These are phyloP conservation scores for Coelopa pilipes DNA, from an alignment of 2,888 invertebrate genomes.

Conservation along the genomic window DNA sequence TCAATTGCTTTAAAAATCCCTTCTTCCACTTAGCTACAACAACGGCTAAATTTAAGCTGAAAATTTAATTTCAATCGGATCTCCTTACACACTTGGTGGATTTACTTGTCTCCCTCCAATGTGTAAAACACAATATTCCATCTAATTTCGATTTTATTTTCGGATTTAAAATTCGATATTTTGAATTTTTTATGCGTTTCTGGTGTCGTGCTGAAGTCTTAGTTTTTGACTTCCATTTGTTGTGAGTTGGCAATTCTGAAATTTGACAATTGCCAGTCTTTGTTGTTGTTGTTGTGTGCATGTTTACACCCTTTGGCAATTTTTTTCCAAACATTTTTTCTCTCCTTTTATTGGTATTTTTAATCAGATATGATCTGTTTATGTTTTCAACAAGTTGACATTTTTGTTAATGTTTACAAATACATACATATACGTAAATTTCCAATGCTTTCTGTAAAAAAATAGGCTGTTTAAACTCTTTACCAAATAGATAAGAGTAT, in stretches of 20 bases:
- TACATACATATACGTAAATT: background rate
- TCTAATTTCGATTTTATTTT: too few relatives aligned
- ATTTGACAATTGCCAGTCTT: background rate
- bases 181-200: too few relatives aligned
- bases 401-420: background rate
- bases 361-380: background rate
- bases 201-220: background rate
- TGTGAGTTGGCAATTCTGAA: background rate
- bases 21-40: too few relatives aligned
- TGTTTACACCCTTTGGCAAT: background rate
- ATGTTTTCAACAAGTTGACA: background rate
- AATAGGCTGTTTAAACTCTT: slow-evolving; percentile 33
- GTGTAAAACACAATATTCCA: too few relatives aligned
- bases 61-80: too few relatives aligned
- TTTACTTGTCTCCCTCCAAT: too few relatives aligned
- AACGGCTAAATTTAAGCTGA: too few relatives aligned
- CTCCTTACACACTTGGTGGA: too few relatives aligned
- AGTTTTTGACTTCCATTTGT: background rate
- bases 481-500: slow-evolving; percentile 31
- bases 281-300: slow-evolving; percentile 20
- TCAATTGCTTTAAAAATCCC: too few relatives aligned
- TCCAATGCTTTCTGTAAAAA: slow-evolving; percentile 17
- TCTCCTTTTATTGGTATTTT: background rate
- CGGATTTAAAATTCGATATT: too few relatives aligned
- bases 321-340: slow-evolving; percentile 1